Conservation (phyloP, 92 coral and sea anemone genomes). For the Epizoanthus fatuus region DNA sequence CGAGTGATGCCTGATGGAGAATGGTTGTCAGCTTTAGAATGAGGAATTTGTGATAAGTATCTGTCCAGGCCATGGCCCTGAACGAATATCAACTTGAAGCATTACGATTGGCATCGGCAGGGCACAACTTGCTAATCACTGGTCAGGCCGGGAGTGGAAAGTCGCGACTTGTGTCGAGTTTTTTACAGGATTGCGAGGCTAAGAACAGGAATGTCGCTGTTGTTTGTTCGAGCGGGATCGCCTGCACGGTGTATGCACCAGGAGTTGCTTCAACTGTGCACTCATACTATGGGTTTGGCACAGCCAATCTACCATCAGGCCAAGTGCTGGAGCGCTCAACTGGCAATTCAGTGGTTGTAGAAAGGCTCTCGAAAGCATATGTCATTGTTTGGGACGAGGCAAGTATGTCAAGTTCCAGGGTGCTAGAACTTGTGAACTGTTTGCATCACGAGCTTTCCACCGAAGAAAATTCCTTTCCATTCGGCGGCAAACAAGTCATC, state of each 20-base stretch:
- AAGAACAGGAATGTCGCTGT: slow-evolving; percentile 5
- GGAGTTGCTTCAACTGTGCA: slow-evolving; percentile 36
- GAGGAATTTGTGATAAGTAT: no score
- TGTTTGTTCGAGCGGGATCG: slow-evolving; percentile 40
- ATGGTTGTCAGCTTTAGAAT: no score
- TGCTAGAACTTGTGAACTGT: slow-evolving; percentile 24
- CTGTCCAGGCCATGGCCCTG: not conserved
- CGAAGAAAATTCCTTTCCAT: not conserved
- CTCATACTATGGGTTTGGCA: slow-evolving; percentile 33
- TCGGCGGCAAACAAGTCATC: slow-evolving; percentile 10
- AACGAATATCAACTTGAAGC: slow-evolving; percentile 9
- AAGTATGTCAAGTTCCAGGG: slow-evolving; percentile 45
- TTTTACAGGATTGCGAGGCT: not conserved
- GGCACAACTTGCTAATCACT: slow-evolving; percentile 6
- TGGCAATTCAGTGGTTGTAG: slow-evolving; percentile 11
- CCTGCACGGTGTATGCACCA: slow-evolving; percentile 35
- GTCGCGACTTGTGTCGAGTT: slow-evolving; percentile 12
- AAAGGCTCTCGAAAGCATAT: slow-evolving; percentile 3
- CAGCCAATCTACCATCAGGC: slow-evolving; percentile 27
- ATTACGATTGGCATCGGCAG: slow-evolving; percentile 21
- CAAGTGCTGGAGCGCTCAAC: slow-evolving; percentile 22
- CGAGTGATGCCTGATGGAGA: no score
- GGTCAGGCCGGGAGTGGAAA: slow-evolving; percentile 6
- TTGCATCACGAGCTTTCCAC: slow-evolving; percentile 6
- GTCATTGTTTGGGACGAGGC: slow-evolving; percentile 49